These are phyloP conservation scores for Heliconius aoede DNA, from an alignment of 2,888 invertebrate genomes.

Conservation along the genomic window DNA sequence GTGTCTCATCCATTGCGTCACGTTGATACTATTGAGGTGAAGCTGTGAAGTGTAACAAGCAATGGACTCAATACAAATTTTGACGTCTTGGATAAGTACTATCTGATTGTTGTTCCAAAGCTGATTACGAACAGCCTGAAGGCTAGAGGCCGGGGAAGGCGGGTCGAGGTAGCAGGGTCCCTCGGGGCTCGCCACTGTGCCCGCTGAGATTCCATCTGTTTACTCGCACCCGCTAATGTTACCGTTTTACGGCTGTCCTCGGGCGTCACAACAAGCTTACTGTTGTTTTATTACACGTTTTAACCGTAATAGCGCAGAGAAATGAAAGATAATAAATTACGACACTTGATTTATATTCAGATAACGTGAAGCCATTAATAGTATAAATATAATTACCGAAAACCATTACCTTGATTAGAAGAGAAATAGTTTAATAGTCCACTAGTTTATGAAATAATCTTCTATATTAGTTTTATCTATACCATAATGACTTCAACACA, in stretches of 20 bases:
- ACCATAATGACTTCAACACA: neutral
- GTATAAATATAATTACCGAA: slow-evolving; percentile 30
- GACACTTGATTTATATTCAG: slow-evolving; percentile 26
- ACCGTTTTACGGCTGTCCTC: slow-evolving; percentile 53
- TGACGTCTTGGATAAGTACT: neutral
- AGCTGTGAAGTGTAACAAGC: slow-evolving; percentile 35
- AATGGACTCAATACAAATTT: slow-evolving; percentile 50
- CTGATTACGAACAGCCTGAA: slow-evolving; percentile 64
- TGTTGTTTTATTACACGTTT: slow-evolving; percentile 44
- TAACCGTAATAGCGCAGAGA: slow-evolving; percentile 39
- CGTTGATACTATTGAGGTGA: slow-evolving; percentile 27
- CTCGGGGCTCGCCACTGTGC: slow-evolving; percentile 70
- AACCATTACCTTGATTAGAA: slow-evolving; percentile 28
- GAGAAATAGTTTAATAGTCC: neutral
- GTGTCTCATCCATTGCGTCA: slow-evolving; percentile 52
- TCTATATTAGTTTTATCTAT: neutral
- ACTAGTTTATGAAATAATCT: neutral
- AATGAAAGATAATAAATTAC: slow-evolving; percentile 33
- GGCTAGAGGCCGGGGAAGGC: slow-evolving; percentile 53
- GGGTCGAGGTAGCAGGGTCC: slow-evolving; percentile 53
- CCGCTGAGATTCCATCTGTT: slow-evolving; percentile 61
- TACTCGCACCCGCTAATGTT: slow-evolving; percentile 52
- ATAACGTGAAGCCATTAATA: slow-evolving; percentile 21
- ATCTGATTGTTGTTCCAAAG: slow-evolving; percentile 25
- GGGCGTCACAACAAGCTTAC: slow-evolving; percentile 55